A percentile compares a stretch with the other conserved stretches of the same genome.
Conservation (phyloP, 1,140 invertebrate genomes). For the Agraylea sexmaculata region DNA sequence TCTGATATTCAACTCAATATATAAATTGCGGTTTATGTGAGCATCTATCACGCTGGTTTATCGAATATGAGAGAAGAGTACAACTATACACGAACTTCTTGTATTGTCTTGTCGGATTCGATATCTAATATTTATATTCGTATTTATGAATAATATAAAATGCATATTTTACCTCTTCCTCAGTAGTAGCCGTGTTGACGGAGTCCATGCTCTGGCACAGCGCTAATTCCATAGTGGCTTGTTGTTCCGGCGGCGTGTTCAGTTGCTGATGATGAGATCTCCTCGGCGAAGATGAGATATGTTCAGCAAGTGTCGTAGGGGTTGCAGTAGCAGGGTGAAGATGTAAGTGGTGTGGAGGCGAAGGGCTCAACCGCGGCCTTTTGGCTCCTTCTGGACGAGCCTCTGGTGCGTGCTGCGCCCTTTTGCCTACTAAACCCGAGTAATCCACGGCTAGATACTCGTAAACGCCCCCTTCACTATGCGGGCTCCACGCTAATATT, state of each 20-base stretch:
- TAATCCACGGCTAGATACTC: too few species aligned
- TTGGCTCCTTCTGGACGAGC: slow-evolving; percentile 16
- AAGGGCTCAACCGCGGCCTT: slow-evolving; percentile 25
- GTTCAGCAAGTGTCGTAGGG: slow-evolving; percentile 28
- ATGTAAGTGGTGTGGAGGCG: slow-evolving; percentile 20
- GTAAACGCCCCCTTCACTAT: too few species aligned
- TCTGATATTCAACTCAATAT: too few species aligned
- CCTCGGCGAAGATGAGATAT: slow-evolving; percentile 33
- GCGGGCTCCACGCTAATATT: too few species aligned
- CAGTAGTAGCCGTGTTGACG: slow-evolving; percentile 79
- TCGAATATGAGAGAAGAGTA: too few species aligned
- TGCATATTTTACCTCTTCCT: slow-evolving; percentile 76
- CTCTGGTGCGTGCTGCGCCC: slow-evolving; percentile 20
- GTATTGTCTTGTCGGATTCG: too few species aligned
- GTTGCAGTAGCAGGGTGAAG: slow-evolving; percentile 26
- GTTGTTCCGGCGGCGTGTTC: slow-evolving; percentile 27
- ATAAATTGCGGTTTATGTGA: too few species aligned
- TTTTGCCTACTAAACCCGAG: slow-evolving; percentile 15
- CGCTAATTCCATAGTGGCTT: slow-evolving; percentile 40
- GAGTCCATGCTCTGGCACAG: slow-evolving; percentile 81
- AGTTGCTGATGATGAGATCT: slow-evolving; percentile 26
- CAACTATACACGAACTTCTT: too few species aligned
- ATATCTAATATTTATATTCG: too few species aligned
- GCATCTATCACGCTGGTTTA: too few species aligned
- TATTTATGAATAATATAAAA: too few species aligned